Evolutionary conservation across 2,888 invertebrate species (phyloP).

Genomic region (Stictocephala bisonia): DNA sequence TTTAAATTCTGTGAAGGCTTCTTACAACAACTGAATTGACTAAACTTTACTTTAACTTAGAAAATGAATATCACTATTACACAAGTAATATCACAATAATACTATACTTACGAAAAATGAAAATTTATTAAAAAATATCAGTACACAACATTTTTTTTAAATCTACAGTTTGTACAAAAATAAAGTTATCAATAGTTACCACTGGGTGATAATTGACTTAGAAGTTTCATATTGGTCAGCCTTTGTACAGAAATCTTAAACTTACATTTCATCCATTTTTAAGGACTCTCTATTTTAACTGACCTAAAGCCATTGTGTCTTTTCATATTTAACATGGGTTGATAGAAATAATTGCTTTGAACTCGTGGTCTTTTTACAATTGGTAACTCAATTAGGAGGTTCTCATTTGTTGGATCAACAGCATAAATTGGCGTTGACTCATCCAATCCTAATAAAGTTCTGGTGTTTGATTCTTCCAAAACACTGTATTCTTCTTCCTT

Average conservation of each 20-base stretch:
- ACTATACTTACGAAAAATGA: constrained; percentile 22
- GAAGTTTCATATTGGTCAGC: constrained; percentile 23
- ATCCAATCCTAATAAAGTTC: constrained; percentile 39
- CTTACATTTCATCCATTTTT: background rate
- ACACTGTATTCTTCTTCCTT: constrained; percentile 80
- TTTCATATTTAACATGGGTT: constrained; percentile 50
- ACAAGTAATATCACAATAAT: constrained; percentile 40
- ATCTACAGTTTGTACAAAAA: constrained; percentile 23
- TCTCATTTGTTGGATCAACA: constrained; percentile 21
- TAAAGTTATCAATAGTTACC: constrained; percentile 7
- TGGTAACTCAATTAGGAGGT: constrained; percentile 21
- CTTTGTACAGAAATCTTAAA: constrained; percentile 27
- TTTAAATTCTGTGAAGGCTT: too few relatives aligned
- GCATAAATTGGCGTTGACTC: constrained; percentile 22
- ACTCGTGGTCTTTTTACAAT: constrained; percentile 47
- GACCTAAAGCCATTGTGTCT: constrained; percentile 42
- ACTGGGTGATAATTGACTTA: constrained; percentile 38
- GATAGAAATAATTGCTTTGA: constrained; percentile 58
- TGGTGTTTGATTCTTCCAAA: constrained; percentile 76
- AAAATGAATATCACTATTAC: constrained; percentile 35
- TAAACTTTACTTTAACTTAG: too few relatives aligned
- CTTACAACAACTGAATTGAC: too few relatives aligned
- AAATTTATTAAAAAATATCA: constrained; percentile 5
- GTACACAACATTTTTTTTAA: background rate
- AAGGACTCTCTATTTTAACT: constrained; percentile 31